Conservation (phyloP, 2,797 vertebrate species). For the Ptychobarbus kaznakovi region DNA sequence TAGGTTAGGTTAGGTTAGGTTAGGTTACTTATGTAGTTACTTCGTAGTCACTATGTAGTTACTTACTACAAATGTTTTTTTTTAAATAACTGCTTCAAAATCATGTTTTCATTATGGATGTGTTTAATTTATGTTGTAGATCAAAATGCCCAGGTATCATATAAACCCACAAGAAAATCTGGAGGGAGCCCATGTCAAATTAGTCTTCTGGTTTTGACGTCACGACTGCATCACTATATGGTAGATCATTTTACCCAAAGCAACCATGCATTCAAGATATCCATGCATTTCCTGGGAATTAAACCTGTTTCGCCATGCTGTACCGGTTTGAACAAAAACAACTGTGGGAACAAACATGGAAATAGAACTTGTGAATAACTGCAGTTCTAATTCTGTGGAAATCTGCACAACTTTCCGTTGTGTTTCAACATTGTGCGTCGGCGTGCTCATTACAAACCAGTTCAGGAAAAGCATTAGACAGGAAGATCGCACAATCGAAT, state of each 20-base stretch:
- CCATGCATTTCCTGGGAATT: neutral
- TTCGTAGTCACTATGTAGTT: neutral
- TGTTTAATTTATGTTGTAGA: neutral
- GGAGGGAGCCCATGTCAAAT: neutral
- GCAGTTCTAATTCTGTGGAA: neutral
- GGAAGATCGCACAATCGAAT: conserved; percentile 12
- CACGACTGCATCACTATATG: neutral
- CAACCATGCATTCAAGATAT: neutral
- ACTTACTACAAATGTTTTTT: neutral
- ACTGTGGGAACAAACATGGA: conserved; percentile 4
- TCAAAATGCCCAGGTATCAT: neutral
- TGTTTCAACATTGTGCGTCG: neutral
- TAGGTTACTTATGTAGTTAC: too few relatives aligned
- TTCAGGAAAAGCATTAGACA: conserved; percentile 37
- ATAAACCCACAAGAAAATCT: neutral
- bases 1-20: neutral
- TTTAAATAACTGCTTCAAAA: neutral
- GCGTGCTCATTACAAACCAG: conserved; percentile 7
- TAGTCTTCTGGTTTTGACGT: neutral
- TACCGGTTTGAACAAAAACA: neutral
- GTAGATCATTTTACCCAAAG: neutral
- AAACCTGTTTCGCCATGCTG: neutral
- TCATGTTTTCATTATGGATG: neutral
- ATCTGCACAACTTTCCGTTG: neutral
- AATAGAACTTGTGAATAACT: neutral